Percentiles rank a stretch among this genome's conserved stretches.
Conservation (phyloP, 2,113 vertebrate genomes). For the Mugil cephalus region DNA sequence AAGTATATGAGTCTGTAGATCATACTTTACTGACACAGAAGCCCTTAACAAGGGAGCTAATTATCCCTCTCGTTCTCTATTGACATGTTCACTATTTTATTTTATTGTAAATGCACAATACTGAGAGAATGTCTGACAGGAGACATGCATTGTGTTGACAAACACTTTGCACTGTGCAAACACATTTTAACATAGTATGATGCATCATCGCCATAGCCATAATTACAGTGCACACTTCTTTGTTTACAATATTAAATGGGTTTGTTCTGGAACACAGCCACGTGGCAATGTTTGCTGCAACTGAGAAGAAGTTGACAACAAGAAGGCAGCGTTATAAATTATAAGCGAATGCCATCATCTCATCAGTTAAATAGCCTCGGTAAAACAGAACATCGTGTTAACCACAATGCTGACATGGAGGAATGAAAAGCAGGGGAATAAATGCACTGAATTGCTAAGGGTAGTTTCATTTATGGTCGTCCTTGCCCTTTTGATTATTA, state of each 20-base stretch:
- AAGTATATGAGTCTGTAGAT: constrained; percentile 30
- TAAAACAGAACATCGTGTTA: neutral
- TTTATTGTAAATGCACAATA: constrained; percentile 25
- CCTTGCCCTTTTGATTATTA: neutral
- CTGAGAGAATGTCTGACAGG: constrained; percentile 19
- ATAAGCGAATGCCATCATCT: neutral
- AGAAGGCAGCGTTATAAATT: constrained; percentile 2
- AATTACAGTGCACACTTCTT: constrained; percentile 37
- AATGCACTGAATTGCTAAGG: neutral
- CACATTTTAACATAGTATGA: constrained; percentile 32
- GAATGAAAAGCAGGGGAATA: neutral
- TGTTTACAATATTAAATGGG: constrained; percentile 12
- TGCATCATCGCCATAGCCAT: constrained; percentile 35
- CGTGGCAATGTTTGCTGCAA: constrained; percentile 8
- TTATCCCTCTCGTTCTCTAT: constrained; percentile 45
- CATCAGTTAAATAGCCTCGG: neutral
- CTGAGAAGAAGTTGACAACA: neutral
- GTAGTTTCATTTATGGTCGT: neutral
- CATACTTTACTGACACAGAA: constrained; percentile 32
- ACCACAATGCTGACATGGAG: neutral
- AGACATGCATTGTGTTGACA: constrained; percentile 46
- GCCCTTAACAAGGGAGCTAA: constrained; percentile 33
- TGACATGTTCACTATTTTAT: constrained; percentile 29
- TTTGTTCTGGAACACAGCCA: constrained; percentile 11
- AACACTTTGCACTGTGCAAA: constrained; percentile 42